Evolutionary conservation across 2,888 invertebrate genomes (phyloP).

Genomic region (Perdita meconis): DNA sequence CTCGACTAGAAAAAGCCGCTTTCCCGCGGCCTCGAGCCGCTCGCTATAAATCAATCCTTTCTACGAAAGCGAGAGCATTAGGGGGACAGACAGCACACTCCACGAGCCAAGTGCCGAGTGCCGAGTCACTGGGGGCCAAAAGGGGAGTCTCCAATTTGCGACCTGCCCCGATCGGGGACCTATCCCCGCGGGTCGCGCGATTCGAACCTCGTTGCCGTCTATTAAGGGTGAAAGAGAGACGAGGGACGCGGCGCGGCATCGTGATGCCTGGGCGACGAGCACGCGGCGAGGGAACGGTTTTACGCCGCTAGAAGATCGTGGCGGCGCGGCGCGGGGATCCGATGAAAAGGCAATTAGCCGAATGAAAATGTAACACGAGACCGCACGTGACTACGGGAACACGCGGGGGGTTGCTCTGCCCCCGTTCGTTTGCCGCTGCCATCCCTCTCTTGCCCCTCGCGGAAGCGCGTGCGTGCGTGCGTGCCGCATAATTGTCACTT

Average conservation of each 20-base stretch:
- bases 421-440: constrained; percentile 21
- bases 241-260: constrained; percentile 13
- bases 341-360: constrained; percentile 83
- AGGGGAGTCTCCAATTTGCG: constrained; percentile 68
- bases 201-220: constrained; percentile 62
- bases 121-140: constrained; percentile 24
- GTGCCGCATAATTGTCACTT: constrained; percentile 82
- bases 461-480: constrained; percentile 62
- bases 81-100: constrained; percentile 43
- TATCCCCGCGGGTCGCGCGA: constrained; percentile 56
- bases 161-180: constrained; percentile 56
- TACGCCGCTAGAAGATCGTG: constrained; percentile 47
- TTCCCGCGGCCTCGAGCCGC: constrained; percentile 7
- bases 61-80: too few species aligned
- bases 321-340: constrained; percentile 60
- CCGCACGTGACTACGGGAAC: constrained; percentile 82
- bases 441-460: constrained; percentile 42
- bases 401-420: constrained; percentile 52
- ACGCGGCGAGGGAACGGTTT: constrained; percentile 30
- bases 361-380: constrained; percentile 84
- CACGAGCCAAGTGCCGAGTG: constrained; percentile 44
- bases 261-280: constrained; percentile 35
- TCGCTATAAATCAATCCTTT: constrained; percentile 39
- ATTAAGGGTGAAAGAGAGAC: background rate
- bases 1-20: constrained; percentile 24